Evolutionary conservation across 1,140 invertebrate genomes (phyloP).

Genomic region (Drosophila azteca): DNA sequence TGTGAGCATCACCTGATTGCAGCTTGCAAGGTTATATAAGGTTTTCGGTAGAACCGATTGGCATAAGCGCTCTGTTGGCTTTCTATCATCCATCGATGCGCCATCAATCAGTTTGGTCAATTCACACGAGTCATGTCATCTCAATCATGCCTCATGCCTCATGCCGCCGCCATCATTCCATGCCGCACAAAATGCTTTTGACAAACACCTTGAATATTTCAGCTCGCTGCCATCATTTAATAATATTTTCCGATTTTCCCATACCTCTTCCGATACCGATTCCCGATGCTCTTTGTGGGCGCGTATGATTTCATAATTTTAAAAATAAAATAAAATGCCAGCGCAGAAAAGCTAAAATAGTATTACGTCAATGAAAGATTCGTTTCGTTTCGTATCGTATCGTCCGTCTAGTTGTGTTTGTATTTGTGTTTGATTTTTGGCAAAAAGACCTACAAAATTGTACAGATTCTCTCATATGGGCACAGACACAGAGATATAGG

Average conservation of each 20-base stretch:
- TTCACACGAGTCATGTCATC: constrained; percentile 38
- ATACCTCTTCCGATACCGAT: constrained; percentile 12
- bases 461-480: constrained; percentile 53
- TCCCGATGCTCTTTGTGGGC: constrained; percentile 16
- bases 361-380: constrained; percentile 78
- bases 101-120: constrained; percentile 39
- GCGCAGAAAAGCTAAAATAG: constrained; percentile 56
- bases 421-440: constrained; percentile 66
- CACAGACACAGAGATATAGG: constrained; percentile 21
- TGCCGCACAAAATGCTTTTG: constrained; percentile 41
- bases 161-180: constrained; percentile 11
- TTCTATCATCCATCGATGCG: constrained; percentile 10
- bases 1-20: neutral
- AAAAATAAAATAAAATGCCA: constrained; percentile 59
- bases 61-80: constrained; percentile 6
- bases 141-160: constrained; percentile 25
- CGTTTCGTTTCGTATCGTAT: constrained; percentile 34
- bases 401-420: constrained; percentile 2
- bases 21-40: constrained; percentile 28
- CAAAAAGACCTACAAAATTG: constrained; percentile 65
- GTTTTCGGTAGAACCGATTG: constrained; percentile 21
- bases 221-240: constrained; percentile 23
- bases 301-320: constrained; percentile 79
- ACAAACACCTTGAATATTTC: constrained; percentile 55
- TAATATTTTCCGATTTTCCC: constrained; percentile 21